These are phyloP conservation scores for Sminthurinus aureus DNA, from an alignment of 2,888 invertebrate species.

Conservation along the genomic window DNA sequence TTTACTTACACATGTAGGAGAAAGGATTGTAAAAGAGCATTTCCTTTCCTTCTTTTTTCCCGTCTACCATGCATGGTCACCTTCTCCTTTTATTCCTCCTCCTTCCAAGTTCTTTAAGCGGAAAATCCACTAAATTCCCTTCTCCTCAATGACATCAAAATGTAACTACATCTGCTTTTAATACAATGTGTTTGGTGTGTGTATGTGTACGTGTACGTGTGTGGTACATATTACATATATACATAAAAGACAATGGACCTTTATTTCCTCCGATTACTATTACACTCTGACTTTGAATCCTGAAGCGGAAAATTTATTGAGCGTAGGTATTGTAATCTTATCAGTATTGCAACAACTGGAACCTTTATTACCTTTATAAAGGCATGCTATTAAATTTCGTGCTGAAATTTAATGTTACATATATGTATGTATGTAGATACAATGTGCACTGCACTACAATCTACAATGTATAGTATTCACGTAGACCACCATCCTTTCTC, in stretches of 20 bases:
- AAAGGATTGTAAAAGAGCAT: background rate
- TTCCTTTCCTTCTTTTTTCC: background rate
- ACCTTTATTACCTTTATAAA: background rate
- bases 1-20: background rate
- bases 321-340: background rate
- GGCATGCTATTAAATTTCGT: background rate
- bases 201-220: background rate
- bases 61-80: background rate
- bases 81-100: background rate
- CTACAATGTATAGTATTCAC: too few species aligned
- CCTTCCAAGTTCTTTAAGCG: too few species aligned
- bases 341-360: background rate
- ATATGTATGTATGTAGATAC: background rate
- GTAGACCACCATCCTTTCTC: too few species aligned
- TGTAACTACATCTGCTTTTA: background rate
- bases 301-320: background rate
- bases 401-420: background rate
- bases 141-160: background rate
- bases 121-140: too few species aligned
- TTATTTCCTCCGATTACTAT: background rate
- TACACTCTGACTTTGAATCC: background rate
- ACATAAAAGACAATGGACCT: background rate
- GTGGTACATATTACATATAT: background rate
- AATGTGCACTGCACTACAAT: background rate
- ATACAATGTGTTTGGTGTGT: background rate